Percentiles rank a stretch among this genome's conserved stretches.
Conservation (phyloP, 2,888 invertebrate species). For the Heliconius aoede region DNA sequence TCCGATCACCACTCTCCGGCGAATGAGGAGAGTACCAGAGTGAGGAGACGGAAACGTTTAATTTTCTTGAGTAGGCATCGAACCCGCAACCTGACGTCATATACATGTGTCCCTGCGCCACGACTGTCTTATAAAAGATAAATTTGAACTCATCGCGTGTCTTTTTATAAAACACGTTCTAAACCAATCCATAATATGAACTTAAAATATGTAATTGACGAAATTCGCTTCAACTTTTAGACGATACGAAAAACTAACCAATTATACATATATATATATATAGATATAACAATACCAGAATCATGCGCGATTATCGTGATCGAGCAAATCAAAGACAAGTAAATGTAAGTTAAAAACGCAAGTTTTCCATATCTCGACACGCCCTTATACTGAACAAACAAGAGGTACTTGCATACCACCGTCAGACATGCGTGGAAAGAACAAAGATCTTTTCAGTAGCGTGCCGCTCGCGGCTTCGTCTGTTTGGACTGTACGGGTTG, state of each 20-base stretch:
- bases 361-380: constrained; percentile 19
- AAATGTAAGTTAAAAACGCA: background rate
- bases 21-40: no score
- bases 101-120: no score
- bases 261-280: background rate
- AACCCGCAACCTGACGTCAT: no score
- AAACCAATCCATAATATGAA: background rate
- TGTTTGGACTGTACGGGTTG: no score
- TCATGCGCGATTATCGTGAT: background rate
- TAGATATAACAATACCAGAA: background rate
- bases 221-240: background rate
- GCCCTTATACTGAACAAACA: constrained; percentile 20
- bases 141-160: no score
- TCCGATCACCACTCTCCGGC: no score
- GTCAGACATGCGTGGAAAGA: background rate
- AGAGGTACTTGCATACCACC: background rate
- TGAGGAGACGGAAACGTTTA: no score
- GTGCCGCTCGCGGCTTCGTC: no score
- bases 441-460: background rate
- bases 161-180: background rate
- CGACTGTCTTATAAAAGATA: no score
- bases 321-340: background rate
- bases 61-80: no score
- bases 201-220: background rate
- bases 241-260: background rate